Base-by-base conservation (phyloP, 1,140 invertebrate genomes). In the Asbolus verrucosus region DNA sequence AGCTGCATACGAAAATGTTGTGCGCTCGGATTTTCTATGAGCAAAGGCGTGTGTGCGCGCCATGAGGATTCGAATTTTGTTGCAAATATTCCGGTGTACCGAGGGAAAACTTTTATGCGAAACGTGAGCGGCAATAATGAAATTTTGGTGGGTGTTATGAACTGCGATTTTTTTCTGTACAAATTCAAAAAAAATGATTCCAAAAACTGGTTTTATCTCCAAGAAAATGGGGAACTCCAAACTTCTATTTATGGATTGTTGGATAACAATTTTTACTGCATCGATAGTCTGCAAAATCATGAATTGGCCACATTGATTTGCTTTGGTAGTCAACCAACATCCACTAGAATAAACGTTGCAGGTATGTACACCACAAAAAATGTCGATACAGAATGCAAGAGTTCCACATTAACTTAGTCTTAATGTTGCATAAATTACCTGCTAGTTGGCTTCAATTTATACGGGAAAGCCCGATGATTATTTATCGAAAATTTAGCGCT, bases 1-100 rank as follows among this genome's bases (percentile, higher is more conserved):
- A 11, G 30, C 6, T 70, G 60, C 46, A 16, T 70, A 2, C 31
- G 61, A 31, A 70, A 70, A 61, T 70, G 68, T 33, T 70, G 68
- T 70, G 68, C 68, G 8, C 16, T 50, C 11, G 68, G 68, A 14
- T 70, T 46, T 36, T 31, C 36, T 15, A 33, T 43, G 6, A 46
- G 33, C 9, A 63, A 38, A 54, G 18, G 30, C 2, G 27, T 38
- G 16, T 70, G 68, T 59, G 6, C 59, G 8, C n/a, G 39, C 1
- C 19, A 50, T 18, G 60, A 65, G 2, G 14, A 61, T 15, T 18
- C 24, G 16, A 16, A 63, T 19, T 63, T 50, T 30, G 24, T 13
- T 39, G 13, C 14, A 6, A 41, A 38, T n/a, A 19, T 70, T 19
- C 60, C 68, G 14, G 33, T 68, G 24, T 70, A 43, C 13, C 13